Conservation (phyloP, 2,113 vertebrate genomes). For the Toxostoma redivivum region DNA sequence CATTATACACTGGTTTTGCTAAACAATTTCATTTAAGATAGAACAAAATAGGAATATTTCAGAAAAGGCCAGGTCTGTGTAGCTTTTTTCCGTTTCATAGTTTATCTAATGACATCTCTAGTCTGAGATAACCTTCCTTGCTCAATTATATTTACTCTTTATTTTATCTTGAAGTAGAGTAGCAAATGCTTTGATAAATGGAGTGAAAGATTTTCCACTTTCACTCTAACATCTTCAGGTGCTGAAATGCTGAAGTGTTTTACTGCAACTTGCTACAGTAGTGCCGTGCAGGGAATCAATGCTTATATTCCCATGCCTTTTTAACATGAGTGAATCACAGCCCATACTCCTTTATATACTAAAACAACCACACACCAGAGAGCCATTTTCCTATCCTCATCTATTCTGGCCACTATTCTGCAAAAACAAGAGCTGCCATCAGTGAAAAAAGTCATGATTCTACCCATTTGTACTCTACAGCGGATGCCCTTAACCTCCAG, state of each 20-base stretch:
- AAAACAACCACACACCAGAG: neutral
- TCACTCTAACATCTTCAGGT: neutral
- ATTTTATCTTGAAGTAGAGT: neutral
- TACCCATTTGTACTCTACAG: neutral
- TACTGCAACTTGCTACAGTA: neutral
- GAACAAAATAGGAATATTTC: neutral
- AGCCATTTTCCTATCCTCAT: neutral
- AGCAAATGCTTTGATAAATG: neutral
- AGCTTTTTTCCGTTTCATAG: neutral
- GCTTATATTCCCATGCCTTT: neutral
- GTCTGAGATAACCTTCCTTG: neutral
- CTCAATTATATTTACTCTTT: neutral
- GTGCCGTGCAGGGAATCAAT: neutral
- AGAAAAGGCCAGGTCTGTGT: neutral
- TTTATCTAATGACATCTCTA: neutral
- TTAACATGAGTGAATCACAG: slow-evolving; percentile 10
- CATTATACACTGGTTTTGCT: neutral
- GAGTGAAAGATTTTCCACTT: neutral
- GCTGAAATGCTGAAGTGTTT: slow-evolving; percentile 7
- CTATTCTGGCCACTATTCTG: neutral
- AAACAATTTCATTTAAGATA: neutral
- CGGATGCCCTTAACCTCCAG: neutral
- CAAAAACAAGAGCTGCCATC: neutral
- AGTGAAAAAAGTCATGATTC: neutral
- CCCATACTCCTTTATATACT: neutral